These are phyloP conservation scores for Felis chaus DNA, from an alignment of 2,113 vertebrate species.

Conservation along the genomic window DNA sequence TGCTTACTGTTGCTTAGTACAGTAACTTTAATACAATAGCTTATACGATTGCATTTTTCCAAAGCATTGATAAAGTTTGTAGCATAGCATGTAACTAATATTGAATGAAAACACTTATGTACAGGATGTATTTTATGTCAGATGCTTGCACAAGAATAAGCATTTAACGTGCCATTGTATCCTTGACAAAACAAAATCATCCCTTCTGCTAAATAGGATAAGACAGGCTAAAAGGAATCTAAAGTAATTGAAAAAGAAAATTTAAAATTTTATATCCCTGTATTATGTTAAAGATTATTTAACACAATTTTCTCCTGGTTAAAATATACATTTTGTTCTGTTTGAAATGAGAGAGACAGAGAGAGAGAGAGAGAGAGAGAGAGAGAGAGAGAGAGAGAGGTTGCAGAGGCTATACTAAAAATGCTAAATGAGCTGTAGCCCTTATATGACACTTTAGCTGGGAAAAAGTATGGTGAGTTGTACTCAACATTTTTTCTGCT, in stretches of 20 bases:
- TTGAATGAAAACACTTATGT: constrained; percentile 30
- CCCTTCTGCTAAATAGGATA: constrained; percentile 46
- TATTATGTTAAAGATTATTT: constrained; percentile 53
- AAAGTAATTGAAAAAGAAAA: constrained; percentile 43
- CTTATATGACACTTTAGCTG: constrained; percentile 73
- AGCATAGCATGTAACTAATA: constrained; percentile 73
- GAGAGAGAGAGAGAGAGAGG: background rate
- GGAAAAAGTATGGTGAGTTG: constrained; percentile 32
- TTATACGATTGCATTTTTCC: constrained; percentile 54
- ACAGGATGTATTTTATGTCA: constrained; percentile 63
- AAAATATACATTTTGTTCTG: constrained; percentile 38
- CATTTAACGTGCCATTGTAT: constrained; percentile 53
- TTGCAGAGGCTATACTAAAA: constrained; percentile 25
- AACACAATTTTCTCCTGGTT: constrained; percentile 52
- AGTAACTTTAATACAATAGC: constrained; percentile 62
- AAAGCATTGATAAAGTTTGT: constrained; percentile 52
- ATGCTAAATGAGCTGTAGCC: constrained; percentile 75
- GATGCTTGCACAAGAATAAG: constrained; percentile 61
- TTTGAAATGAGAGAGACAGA: background rate
- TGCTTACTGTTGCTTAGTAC: constrained; percentile 64
- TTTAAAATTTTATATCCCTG: constrained; percentile 19
- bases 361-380: background rate
- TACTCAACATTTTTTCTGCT: constrained; percentile 57
- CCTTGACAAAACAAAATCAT: constrained; percentile 55
- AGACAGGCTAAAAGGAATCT: constrained; percentile 13